Evolutionary conservation across 2,888 invertebrate species (phyloP).

Genomic region (Philaethria dido): DNA sequence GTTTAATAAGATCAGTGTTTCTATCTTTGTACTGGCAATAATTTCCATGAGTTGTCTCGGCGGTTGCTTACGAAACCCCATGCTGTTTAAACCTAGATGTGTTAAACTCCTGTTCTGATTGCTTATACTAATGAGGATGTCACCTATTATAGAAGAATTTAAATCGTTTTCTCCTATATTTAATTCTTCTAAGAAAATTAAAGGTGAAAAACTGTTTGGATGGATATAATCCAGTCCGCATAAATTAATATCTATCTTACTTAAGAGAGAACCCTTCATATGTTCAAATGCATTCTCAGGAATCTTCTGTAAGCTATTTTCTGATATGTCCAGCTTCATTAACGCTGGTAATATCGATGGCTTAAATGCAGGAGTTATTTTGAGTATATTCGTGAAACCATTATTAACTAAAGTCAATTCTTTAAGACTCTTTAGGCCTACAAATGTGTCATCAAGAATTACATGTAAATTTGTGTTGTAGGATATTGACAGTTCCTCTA

Average conservation of each 20-base stretch:
- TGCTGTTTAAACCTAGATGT: constrained; percentile 76
- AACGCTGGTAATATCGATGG: constrained; percentile 73
- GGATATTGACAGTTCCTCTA: constrained; percentile 81
- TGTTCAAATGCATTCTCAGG: constrained; percentile 68
- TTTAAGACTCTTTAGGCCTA: constrained; percentile 76
- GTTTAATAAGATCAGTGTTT: constrained; percentile 71
- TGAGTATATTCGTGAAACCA: constrained; percentile 73
- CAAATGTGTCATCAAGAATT: constrained; percentile 74
- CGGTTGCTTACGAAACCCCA: constrained; percentile 80
- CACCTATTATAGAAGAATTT: constrained; percentile 67
- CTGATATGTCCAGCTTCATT: constrained; percentile 75
- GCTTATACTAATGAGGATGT: constrained; percentile 66
- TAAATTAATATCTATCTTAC: constrained; percentile 75
- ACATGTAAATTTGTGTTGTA: constrained; percentile 75
- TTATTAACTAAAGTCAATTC: constrained; percentile 82
- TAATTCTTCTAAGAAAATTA: constrained; percentile 72
- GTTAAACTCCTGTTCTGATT: constrained; percentile 67
- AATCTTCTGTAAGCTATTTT: constrained; percentile 78
- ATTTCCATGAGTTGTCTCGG: constrained; percentile 74
- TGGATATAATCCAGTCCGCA: constrained; percentile 82
- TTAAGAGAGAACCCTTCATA: constrained; percentile 72
- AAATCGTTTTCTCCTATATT: constrained; percentile 82
- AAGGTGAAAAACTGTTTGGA: constrained; percentile 73
- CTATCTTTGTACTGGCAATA: constrained; percentile 79
- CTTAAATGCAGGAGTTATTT: constrained; percentile 71